Conservation (phyloP, 1,140 invertebrate species). For the Caenorhabditis inopinata region DNA sequence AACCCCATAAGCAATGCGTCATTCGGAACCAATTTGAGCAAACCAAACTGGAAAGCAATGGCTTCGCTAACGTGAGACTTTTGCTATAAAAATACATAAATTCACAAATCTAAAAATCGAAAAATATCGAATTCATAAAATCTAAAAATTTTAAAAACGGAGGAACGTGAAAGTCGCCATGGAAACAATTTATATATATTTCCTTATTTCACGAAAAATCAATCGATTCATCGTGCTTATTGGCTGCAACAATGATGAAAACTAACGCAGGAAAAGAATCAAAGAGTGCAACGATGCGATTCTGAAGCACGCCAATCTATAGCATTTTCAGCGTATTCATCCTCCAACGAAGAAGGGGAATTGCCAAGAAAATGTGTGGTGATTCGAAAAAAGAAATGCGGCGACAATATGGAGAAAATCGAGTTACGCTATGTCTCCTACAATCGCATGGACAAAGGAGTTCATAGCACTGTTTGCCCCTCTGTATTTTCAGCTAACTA, state of each 20-base stretch:
- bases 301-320: too few relatives aligned
- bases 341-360: background rate
- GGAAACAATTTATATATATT: background rate
- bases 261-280: background rate
- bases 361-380: background rate
- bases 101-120: too few relatives aligned
- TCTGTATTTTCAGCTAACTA: too few relatives aligned
- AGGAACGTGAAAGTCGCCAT: too few relatives aligned
- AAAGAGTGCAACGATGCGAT: background rate
- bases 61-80: too few relatives aligned
- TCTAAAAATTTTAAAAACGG: too few relatives aligned
- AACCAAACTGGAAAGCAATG: too few relatives aligned
- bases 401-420: background rate
- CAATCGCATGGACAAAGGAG: background rate
- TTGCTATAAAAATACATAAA: too few relatives aligned
- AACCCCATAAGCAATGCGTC: too few relatives aligned
- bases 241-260: slow-evolving; percentile 17
- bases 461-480: background rate
- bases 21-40: too few relatives aligned
- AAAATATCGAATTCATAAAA: too few relatives aligned
- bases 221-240: background rate
- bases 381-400: background rate
- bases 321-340: background rate
- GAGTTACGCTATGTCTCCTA: slow-evolving; percentile 11
- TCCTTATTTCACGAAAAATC: background rate